These are phyloP conservation scores for Pycnomerus fuliginosus DNA, from an alignment of 2,888 invertebrate species.

Conservation along the genomic window DNA sequence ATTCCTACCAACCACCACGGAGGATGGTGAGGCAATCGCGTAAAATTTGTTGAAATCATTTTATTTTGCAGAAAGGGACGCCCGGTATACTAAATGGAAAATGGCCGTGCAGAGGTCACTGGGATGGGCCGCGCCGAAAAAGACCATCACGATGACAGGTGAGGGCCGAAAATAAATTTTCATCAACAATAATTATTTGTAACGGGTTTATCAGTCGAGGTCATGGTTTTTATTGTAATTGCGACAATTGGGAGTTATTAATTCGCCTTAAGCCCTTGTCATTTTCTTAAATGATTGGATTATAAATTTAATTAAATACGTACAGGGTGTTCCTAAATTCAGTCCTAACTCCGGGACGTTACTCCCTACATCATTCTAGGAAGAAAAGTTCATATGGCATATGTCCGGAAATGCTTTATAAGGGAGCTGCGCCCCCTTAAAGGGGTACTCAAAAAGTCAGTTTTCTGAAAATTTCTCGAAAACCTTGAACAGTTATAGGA, in stretches of 20 bases:
- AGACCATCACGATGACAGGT: constrained; percentile 75
- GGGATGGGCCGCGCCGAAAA: constrained; percentile 81
- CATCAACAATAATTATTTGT: neutral
- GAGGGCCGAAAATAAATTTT: neutral
- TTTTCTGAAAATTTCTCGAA: no score
- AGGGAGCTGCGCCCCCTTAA: no score
- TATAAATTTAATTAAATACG: no score
- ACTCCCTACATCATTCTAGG: no score
- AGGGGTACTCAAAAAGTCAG: no score
- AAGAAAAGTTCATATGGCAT: no score
- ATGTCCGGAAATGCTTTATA: no score
- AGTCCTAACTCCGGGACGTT: no score
- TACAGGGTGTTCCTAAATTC: no score
- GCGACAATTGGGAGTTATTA: neutral
- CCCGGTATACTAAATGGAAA: constrained; percentile 89
- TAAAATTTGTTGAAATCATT: constrained; percentile 16
- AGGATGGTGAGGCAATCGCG: constrained; percentile 59
- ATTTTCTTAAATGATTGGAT: no score
- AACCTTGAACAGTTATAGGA: no score
- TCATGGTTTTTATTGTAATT: neutral
- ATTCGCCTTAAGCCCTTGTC: neutral
- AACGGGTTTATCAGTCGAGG: neutral
- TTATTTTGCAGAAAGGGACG: constrained; percentile 64
- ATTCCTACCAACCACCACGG: constrained; percentile 78
- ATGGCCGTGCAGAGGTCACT: constrained; percentile 90